Base-by-base conservation (phyloP, 2,797 vertebrate species). In the Hapalemur alaotrensis region DNA sequence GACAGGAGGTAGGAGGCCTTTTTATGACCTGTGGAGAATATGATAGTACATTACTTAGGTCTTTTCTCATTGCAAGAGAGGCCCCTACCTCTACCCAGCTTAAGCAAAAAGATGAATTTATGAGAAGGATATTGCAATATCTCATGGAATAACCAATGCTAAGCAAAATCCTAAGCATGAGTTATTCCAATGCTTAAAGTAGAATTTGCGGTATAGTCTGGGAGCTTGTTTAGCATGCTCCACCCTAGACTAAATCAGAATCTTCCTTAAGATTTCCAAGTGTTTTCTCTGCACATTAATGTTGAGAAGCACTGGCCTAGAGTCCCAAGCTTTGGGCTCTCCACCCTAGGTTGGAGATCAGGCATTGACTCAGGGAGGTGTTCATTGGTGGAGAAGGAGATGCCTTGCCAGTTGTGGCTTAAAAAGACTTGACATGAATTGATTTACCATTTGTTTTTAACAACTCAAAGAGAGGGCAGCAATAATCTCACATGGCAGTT, bases 1-100 rank as follows among this genome's bases (percentile, higher is more conserved):
- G 46, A 50, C 92, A 93, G 69, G 97, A 98, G 98, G 99, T 99
- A 97, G 46, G 95, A 96, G 5, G 14, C 38, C 72, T 67, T 89
- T 76, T 20, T 61, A 38, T 59, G 35, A 75, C 32, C 54, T 1
- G 0, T 28, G 32, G 14, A 20, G 43, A 80, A 17, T 69, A 65
- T 84, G 69, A 61, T 50, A 48, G 54, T 25, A 11, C 35, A 12
- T 67, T 86, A 78, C 22, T 20, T 83, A 52, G 43, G 11, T 54
- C 10, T 94, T 93, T 89, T 65, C 57, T 63, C 38, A 38, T 46
- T 38, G 63, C 43, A 75, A 87, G n/a, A 75, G 73, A 32, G 11
- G 69, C n/a, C 11, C 13, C 18, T 52, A 43, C 25, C 7, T 76
- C 50, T 2, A 20, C 38, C 15, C 18, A 80, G 10, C 59, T 75